Base-by-base conservation (phyloP, 2,888 invertebrate species). In the Ceratothoa steindachneri region DNA sequence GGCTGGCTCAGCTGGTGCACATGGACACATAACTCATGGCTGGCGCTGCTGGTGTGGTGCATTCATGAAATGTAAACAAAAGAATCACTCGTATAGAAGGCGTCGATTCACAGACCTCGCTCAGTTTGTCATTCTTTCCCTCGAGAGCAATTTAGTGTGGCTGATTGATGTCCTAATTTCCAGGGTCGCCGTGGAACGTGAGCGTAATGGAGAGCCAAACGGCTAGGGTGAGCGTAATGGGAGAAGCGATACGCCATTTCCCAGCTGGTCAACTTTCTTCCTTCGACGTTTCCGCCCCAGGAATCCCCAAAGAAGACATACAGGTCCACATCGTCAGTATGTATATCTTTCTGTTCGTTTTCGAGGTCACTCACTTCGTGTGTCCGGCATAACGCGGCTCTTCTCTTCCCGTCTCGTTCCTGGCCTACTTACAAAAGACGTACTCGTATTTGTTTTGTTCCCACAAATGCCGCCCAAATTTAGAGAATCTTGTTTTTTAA, bases 111-210 rank as follows among this genome's bases (percentile, higher is more conserved):
- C n/a, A n/a, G n/a, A n/a, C n/a, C n/a, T n/a, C n/a, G n/a, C n/a
- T n/a, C n/a, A n/a, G n/a, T n/a, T n/a, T n/a, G n/a, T n/a, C n/a
- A n/a, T n/a, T n/a, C n/a, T n/a, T n/a, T n/a, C n/a, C n/a, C n/a
- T n/a, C n/a, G n/a, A n/a, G n/a, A n/a, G n/a, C n/a, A n/a, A n/a
- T n/a, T n/a, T n/a, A n/a, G n/a, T n/a, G n/a, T n/a, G n/a, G n/a
- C n/a, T n/a, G n/a, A n/a, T n/a, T n/a, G n/a, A n/a, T n/a, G n/a
- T n/a, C n/a, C n/a, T n/a, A n/a, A n/a, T n/a, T n/a, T n/a, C 71
- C 86, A 94, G 94, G 95, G 82, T 95, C 95, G 86, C 95, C 95
- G 87, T 95, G 95, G 95, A 90, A 90, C 87, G 92, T 95, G 83
- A 90, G 91, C 86, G 92, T 95, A 85, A 91, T 93, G 91, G 85